phyloP scores from a whole-genome alignment of 2,113 vertebrate species.

The Copsychus sechellarum region DNA sequence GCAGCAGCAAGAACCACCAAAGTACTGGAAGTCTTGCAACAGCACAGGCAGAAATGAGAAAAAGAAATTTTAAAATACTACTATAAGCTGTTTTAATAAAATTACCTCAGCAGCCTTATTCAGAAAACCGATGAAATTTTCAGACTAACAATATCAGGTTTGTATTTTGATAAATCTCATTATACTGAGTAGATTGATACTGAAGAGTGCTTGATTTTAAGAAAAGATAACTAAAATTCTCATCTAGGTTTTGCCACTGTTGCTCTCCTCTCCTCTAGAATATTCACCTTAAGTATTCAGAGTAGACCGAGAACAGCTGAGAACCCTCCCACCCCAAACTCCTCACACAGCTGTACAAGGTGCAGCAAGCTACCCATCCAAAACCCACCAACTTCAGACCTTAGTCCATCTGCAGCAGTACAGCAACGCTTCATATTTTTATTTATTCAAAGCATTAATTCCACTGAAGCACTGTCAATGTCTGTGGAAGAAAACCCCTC shows the following conservation, averaged over 20 bases:
- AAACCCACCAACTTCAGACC: background rate
- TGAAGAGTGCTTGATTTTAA: background rate
- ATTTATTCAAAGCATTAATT: background rate
- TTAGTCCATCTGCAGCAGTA: background rate
- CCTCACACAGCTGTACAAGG: background rate
- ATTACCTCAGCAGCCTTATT: background rate
- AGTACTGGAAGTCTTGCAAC: background rate
- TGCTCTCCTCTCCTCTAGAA: background rate
- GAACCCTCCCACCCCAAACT: background rate
- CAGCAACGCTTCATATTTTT: background rate
- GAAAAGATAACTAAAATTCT: background rate
- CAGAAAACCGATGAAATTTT: background rate
- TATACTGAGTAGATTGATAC: background rate
- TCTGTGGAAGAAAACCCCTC: background rate
- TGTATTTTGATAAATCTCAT: background rate
- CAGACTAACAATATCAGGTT: background rate
- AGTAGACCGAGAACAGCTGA: background rate
- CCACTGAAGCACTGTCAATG: background rate
- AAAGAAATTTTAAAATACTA: background rate
- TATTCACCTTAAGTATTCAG: background rate
- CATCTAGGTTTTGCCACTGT: background rate
- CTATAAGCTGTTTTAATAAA: conserved; percentile 20
- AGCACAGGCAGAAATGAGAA: conserved; percentile 7
- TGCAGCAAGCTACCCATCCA: background rate
- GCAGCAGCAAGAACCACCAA: background rate